Conservation (phyloP, 2,797 vertebrate species). For the Sarcophilus harrisii region DNA sequence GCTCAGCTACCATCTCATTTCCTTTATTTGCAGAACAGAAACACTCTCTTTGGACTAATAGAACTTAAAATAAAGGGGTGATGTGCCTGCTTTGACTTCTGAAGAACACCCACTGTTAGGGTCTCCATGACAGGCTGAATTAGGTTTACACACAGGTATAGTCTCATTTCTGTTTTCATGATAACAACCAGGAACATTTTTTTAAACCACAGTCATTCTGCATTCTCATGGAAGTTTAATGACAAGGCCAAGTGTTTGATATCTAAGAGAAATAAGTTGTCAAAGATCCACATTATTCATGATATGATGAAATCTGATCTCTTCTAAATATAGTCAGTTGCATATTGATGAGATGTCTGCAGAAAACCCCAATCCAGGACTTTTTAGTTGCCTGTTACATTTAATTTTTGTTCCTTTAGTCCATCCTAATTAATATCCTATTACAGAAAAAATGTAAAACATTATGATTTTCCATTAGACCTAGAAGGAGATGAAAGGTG, state of each 20-base stretch:
- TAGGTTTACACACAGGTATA: not conserved
- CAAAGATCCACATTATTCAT: not conserved
- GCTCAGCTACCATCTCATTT: not conserved
- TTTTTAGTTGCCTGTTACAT: not conserved
- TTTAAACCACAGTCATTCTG: not conserved
- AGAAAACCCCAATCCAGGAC: not conserved
- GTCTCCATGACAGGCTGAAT: not conserved
- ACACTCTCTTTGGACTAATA: not conserved
- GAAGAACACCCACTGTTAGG: not conserved
- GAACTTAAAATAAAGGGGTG: not conserved
- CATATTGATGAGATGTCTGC: not conserved
- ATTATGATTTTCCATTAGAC: not conserved
- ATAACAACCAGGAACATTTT: not conserved
- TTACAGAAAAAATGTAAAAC: not conserved
- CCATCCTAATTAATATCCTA: not conserved
- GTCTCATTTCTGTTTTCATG: not conserved
- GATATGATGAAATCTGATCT: not conserved
- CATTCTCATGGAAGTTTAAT: not conserved
- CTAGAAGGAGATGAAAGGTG: not conserved
- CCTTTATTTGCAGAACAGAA: not conserved
- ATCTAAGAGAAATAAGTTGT: constrained; percentile 4
- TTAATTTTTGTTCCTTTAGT: not conserved
- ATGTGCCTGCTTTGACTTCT: not conserved
- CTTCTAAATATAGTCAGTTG: not conserved
- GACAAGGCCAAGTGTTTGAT: not conserved